phyloP scores from a whole-genome alignment of 2,888 invertebrate species.

The Amphimallon solstitiale region DNA sequence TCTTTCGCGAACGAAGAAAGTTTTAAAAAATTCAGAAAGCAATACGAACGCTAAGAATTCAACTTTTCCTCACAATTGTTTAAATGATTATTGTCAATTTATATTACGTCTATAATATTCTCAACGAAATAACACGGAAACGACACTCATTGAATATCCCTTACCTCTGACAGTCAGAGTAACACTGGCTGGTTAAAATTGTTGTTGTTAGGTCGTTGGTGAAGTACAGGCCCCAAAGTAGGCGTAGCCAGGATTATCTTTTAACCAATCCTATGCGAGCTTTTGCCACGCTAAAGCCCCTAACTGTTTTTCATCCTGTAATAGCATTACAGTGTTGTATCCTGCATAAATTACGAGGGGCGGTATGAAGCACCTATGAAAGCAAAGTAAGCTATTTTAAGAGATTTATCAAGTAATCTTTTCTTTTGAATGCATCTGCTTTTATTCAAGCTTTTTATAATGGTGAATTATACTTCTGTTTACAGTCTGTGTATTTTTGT shows the following conservation, averaged over 20 bases:
- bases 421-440: conserved; percentile 45
- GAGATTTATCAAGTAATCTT: conserved; percentile 56
- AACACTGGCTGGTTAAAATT: conserved; percentile 41
- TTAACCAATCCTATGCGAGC: conserved; percentile 40
- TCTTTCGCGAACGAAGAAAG: conserved; percentile 1
- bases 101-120: conserved; percentile 11
- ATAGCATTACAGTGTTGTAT: conserved; percentile 39
- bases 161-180: conserved; percentile 37
- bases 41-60: conserved; percentile 3
- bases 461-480: conserved; percentile 3
- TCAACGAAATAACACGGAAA: conserved; percentile 16
- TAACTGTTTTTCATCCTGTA: conserved; percentile 44
- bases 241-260: conserved; percentile 39
- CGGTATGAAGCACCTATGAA: conserved; percentile 52
- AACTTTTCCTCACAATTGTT: conserved; percentile 22
- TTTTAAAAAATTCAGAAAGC: not conserved
- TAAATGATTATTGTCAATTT: not conserved
- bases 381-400: conserved; percentile 54
- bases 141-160: conserved; percentile 6
- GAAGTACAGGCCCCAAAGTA: conserved; percentile 32
- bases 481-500: not conserved
- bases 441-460: conserved; percentile 15
- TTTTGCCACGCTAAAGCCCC: conserved; percentile 40
- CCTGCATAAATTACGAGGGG: conserved; percentile 45
- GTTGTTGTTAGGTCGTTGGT: conserved; percentile 38